phyloP scores from a whole-genome alignment of 2,888 invertebrate genomes.

The Drosophila multiciliata region DNA sequence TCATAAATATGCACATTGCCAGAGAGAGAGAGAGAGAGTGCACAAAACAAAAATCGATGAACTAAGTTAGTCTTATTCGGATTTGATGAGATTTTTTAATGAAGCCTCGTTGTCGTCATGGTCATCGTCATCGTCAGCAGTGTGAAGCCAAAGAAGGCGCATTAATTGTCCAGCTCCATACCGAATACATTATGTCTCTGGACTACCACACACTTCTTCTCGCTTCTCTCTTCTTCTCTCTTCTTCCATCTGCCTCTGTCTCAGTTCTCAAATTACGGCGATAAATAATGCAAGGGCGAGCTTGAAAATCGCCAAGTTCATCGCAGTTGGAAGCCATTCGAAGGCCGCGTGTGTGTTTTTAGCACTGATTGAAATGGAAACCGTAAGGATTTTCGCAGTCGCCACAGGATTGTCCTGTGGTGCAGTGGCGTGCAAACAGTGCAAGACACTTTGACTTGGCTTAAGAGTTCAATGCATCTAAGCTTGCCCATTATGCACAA shows the following conservation, averaged over 20 bases:
- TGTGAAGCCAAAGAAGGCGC: constrained; percentile 60
- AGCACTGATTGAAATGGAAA: constrained; percentile 75
- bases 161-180: constrained; percentile 62
- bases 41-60: constrained; percentile 3
- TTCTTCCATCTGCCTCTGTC: neutral
- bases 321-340: constrained; percentile 63
- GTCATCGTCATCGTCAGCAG: neutral
- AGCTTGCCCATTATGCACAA: constrained; percentile 19
- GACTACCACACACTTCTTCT: neutral
- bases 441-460: constrained; percentile 64
- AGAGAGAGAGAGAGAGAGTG: constrained; percentile 4
- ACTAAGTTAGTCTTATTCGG: constrained; percentile 34
- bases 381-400: constrained; percentile 60
- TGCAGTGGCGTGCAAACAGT: constrained; percentile 27
- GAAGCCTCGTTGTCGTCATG: constrained; percentile 21
- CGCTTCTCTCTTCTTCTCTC: neutral
- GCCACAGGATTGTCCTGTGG: constrained; percentile 43
- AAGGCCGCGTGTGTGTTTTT: constrained; percentile 18
- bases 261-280: constrained; percentile 36
- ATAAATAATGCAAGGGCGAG: constrained; percentile 50
- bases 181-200: constrained; percentile 1
- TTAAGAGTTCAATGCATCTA: constrained; percentile 67
- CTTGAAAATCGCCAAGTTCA: constrained; percentile 54
- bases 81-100: constrained; percentile 45
- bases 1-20: constrained; percentile 71